Evolutionary conservation across 2,113 vertebrate species (phyloP).

Genomic region (Amblyopsis rosae): DNA sequence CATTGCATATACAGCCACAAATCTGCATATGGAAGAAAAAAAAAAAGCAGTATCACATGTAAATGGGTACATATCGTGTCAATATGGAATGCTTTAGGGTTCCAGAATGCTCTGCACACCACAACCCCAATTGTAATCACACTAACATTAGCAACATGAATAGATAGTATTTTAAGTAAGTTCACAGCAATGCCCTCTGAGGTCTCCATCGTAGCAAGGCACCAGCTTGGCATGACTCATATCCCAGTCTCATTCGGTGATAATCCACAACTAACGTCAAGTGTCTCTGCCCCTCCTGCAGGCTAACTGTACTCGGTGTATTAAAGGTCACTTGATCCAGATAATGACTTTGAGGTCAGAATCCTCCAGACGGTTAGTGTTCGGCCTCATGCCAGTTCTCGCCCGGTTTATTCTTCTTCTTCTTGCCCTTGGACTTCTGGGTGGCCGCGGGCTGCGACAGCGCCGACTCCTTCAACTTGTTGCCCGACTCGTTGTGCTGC

Average conservation of each 20-base stretch:
- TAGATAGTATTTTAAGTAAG: neutral
- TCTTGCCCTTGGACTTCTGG: slow-evolving; percentile 85
- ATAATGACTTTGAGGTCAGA: neutral
- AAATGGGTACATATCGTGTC: slow-evolving; percentile 11
- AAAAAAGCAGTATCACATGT: slow-evolving; percentile 19
- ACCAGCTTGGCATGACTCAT: slow-evolving; percentile 44
- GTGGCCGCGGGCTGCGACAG: slow-evolving; percentile 79
- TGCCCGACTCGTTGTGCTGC: slow-evolving; percentile 90
- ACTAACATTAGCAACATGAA: slow-evolving; percentile 27
- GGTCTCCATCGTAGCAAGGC: slow-evolving; percentile 30
- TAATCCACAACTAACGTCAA: slow-evolving; percentile 50
- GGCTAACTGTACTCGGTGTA: neutral
- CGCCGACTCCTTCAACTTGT: slow-evolving; percentile 80
- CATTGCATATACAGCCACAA: slow-evolving; percentile 3
- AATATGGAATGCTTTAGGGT: neutral
- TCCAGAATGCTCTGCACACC: slow-evolving; percentile 15
- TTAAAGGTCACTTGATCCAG: neutral
- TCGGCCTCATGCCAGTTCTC: slow-evolving; percentile 83
- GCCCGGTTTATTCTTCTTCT: slow-evolving; percentile 84
- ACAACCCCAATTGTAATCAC: slow-evolving; percentile 27
- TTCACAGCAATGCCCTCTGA: slow-evolving; percentile 21
- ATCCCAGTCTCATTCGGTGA: slow-evolving; percentile 41
- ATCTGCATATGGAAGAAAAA: slow-evolving; percentile 12
- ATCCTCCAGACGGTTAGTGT: slow-evolving; percentile 60
- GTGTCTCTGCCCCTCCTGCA: slow-evolving; percentile 16